phyloP scores from a whole-genome alignment of 2,888 invertebrate species.

The Meteorus cinctellus region DNA sequence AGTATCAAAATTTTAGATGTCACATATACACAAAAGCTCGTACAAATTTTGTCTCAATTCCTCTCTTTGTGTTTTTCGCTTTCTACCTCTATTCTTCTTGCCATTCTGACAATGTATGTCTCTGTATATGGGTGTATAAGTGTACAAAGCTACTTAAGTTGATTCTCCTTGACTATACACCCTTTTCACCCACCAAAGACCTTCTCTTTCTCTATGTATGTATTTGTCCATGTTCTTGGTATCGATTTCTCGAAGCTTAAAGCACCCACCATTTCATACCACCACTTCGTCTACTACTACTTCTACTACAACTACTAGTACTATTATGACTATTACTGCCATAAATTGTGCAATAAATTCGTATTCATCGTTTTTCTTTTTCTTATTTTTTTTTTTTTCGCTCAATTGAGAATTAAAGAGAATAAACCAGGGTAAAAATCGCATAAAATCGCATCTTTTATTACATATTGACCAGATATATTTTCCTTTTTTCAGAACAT shows the following conservation, averaged over 20 bases:
- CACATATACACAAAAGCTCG: too few relatives aligned
- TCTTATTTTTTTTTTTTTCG: too few relatives aligned
- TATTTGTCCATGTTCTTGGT: constrained; percentile 14
- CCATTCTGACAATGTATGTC: not conserved
- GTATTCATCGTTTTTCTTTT: not conserved
- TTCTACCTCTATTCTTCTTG: not conserved
- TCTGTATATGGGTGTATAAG: constrained; percentile 26
- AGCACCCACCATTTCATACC: not conserved
- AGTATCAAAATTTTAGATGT: too few relatives aligned
- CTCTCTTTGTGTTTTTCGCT: not conserved
- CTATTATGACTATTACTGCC: not conserved
- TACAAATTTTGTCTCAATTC: not conserved
- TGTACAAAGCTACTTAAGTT: constrained; percentile 54
- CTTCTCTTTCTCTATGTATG: constrained; percentile 8
- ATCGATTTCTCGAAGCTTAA: constrained; percentile 22
- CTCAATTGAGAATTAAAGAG: too few relatives aligned
- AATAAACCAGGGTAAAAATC: too few relatives aligned
- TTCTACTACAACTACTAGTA: not conserved
- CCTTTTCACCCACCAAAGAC: constrained; percentile 20
- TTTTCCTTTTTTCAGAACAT: too few relatives aligned
- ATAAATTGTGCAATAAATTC: not conserved
- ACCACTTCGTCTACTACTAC: not conserved
- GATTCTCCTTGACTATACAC: constrained; percentile 45
- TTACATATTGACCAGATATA: too few relatives aligned
- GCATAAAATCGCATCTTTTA: too few relatives aligned